phyloP scores from a whole-genome alignment of 2,797 vertebrate genomes.

The Gymnoscopelus microlampas region DNA sequence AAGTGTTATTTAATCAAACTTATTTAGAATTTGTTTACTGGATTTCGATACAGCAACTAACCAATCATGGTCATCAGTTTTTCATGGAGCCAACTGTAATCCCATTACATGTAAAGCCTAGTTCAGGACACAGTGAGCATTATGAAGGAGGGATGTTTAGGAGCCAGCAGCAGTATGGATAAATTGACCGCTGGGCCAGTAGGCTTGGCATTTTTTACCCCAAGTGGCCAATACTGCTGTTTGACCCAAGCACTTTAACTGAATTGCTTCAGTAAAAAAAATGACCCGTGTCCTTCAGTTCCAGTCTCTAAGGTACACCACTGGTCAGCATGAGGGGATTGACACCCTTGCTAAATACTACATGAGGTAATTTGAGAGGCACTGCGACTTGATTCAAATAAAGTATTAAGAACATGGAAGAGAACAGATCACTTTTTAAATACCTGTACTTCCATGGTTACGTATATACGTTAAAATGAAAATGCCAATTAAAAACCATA shows the following conservation, averaged over 20 bases:
- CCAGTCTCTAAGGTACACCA: conserved; percentile 41
- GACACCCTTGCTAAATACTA: conserved; percentile 19
- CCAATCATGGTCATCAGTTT: too few relatives aligned
- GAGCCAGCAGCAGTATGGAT: conserved; percentile 55
- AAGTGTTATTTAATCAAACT: too few relatives aligned
- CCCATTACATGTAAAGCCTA: neutral
- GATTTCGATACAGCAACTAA: too few relatives aligned
- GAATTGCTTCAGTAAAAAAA: conserved; percentile 68
- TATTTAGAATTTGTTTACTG: too few relatives aligned
- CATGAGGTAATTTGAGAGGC: conserved; percentile 34
- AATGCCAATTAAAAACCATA: too few relatives aligned
- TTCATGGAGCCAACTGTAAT: neutral
- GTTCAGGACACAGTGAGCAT: conserved; percentile 23
- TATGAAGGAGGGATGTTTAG: conserved; percentile 35
- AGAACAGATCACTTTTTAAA: conserved; percentile 29
- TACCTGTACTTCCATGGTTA: neutral
- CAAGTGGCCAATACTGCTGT: conserved; percentile 64
- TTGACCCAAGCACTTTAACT: conserved; percentile 69
- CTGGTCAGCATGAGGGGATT: conserved; percentile 58
- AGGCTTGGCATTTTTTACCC: conserved; percentile 38
- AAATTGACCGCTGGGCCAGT: conserved; percentile 56
- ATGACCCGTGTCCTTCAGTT: conserved; percentile 40
- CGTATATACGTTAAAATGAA: too few relatives aligned
- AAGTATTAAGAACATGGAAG: conserved; percentile 32
- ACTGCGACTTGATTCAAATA: too few relatives aligned